These are phyloP conservation scores for Ormia ochracea DNA, from an alignment of 2,888 invertebrate species.

Conservation along the genomic window DNA sequence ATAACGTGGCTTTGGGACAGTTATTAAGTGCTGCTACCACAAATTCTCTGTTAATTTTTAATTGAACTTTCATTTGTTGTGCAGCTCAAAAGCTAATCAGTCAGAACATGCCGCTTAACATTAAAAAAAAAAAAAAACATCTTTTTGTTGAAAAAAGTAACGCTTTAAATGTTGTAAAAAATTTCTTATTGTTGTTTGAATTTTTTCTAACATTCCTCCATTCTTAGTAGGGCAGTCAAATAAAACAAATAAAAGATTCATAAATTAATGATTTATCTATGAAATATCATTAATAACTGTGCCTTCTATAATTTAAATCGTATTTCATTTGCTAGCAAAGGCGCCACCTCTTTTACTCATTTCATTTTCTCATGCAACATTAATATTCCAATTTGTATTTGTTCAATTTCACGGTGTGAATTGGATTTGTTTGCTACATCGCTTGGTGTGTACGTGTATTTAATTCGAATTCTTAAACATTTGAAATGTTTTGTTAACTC, in stretches of 20 bases:
- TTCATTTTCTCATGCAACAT: not conserved
- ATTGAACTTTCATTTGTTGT: not conserved
- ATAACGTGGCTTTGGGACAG: too few species aligned
- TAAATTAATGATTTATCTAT: conserved; percentile 65
- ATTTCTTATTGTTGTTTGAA: conserved; percentile 8
- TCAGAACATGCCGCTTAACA: not conserved
- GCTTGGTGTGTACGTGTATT: not conserved
- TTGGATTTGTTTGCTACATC: conserved; percentile 57
- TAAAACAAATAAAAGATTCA: not conserved
- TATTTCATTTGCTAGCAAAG: conserved; percentile 45
- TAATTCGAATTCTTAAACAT: conserved; percentile 35
- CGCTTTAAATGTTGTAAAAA: conserved; percentile 15
- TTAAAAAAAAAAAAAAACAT: too few species aligned
- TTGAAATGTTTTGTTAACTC: conserved; percentile 25
- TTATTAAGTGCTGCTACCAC: too few species aligned
- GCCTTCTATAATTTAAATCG: conserved; percentile 29
- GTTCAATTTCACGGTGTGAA: conserved; percentile 67
- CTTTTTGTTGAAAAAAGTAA: not conserved
- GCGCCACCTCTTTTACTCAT: conserved; percentile 57
- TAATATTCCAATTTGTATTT: conserved; percentile 61
- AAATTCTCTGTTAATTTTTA: too few species aligned
- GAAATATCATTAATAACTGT: conserved; percentile 71
- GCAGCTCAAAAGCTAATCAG: not conserved
- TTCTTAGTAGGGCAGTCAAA: not conserved
- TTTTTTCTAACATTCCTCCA: not conserved